Conservation (phyloP, 2,113 vertebrate species). For the Thomomys bottae region DNA sequence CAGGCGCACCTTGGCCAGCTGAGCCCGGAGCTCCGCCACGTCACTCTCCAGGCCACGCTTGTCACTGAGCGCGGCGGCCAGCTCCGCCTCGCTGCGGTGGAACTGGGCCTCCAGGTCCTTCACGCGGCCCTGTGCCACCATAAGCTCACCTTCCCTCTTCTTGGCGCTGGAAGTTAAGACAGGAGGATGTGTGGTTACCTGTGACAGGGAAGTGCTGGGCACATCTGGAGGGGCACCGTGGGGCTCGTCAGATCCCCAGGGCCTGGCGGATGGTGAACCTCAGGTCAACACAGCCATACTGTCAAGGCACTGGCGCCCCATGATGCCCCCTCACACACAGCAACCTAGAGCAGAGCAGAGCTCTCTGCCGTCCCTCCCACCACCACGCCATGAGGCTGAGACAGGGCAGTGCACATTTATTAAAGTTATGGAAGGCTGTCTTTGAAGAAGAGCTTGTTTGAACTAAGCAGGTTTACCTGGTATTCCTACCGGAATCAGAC, state of each 20-base stretch:
- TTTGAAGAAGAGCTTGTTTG: too few relatives aligned
- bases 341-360: background rate
- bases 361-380: background rate
- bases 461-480: background rate
- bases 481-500: background rate
- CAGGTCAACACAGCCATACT: background rate
- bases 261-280: too few relatives aligned
- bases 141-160: constrained; percentile 93
- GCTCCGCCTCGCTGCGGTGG: constrained; percentile 92
- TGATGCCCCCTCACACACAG: background rate
- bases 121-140: constrained; percentile 88
- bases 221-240: too few relatives aligned
- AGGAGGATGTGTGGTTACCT: rapidly evolving
- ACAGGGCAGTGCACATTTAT: background rate
- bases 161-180: constrained; percentile 86
- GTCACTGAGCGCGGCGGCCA: constrained; percentile 90
- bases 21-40: constrained; percentile 89
- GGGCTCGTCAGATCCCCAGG: too few relatives aligned
- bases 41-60: constrained; percentile 89
- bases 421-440: background rate
- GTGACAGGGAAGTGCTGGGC: background rate
- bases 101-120: constrained; percentile 92
- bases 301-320: background rate
- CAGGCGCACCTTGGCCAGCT: constrained; percentile 91
- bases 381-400: background rate